Evolutionary conservation across 1,140 invertebrate species (phyloP).

Genomic region (Macrobrachium nipponense): DNA sequence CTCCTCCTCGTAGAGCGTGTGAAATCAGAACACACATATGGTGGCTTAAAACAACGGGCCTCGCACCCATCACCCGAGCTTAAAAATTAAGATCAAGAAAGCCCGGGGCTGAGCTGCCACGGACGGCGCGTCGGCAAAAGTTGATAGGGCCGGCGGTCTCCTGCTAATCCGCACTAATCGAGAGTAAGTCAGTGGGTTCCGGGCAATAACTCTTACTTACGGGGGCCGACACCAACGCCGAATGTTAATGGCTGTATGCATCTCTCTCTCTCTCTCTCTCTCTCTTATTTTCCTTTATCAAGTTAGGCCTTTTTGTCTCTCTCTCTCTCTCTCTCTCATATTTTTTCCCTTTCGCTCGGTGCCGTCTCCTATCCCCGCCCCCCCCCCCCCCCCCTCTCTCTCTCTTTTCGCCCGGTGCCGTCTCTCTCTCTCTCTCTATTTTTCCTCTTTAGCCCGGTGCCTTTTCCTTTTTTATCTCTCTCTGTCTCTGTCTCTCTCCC

Average conservation of each 20-base stretch:
- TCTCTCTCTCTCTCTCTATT: slow-evolving; percentile 19
- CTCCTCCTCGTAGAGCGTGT: neutral
- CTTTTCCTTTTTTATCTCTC: slow-evolving; percentile 9
- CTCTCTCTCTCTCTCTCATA: neutral
- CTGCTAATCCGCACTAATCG: too few species aligned
- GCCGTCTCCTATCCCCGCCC: too few species aligned
- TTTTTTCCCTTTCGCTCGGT: neutral
- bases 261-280: too few species aligned
- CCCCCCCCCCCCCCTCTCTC: too few species aligned
- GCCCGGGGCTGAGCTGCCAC: too few species aligned
- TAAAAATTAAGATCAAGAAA: too few species aligned
- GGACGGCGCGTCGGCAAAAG: neutral
- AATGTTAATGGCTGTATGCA: neutral
- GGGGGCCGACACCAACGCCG: neutral
- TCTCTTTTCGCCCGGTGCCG: neutral
- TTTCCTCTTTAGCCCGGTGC: neutral
- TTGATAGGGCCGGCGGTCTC: too few species aligned
- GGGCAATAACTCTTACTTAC: too few species aligned
- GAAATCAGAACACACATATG: neutral
- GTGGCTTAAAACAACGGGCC: too few species aligned
- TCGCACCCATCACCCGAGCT: too few species aligned
- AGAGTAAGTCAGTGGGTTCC: too few species aligned
- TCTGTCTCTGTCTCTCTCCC: slow-evolving; percentile 16
- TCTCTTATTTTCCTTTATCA: neutral
- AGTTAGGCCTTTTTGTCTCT: neutral